Percentiles rank a stretch among this genome's conserved stretches.
Evolutionary conservation across 2,113 vertebrate genomes (phyloP).

Genomic region (Centropus bengalensis): DNA sequence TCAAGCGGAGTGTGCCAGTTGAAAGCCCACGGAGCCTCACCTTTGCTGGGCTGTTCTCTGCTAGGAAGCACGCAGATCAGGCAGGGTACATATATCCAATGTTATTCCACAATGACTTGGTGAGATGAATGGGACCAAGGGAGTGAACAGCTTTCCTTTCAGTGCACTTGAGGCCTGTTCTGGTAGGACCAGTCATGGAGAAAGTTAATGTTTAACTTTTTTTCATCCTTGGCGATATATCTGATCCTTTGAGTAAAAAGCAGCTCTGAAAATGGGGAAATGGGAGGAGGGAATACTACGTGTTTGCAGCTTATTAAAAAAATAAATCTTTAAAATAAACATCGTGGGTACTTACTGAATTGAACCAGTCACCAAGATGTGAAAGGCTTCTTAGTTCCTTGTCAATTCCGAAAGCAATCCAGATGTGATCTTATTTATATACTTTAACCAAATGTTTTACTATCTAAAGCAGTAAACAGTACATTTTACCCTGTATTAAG

Average conservation of each 20-base stretch:
- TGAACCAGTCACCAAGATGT: not conserved
- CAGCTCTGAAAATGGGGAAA: not conserved
- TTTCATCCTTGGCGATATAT: not conserved
- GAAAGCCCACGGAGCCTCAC: not conserved
- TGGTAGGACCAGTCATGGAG: not conserved
- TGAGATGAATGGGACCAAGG: not conserved
- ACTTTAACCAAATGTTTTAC: not conserved
- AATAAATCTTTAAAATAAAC: not conserved
- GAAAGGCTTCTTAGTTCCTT: not conserved
- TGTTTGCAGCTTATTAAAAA: not conserved
- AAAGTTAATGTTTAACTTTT: not conserved
- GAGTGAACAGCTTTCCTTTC: not conserved
- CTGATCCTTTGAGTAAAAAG: not conserved
- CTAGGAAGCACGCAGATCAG: fast-evolving
- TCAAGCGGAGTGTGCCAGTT: not conserved
- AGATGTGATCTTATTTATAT: not conserved
- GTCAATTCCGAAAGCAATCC: not conserved
- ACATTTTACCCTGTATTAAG: not conserved
- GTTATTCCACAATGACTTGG: not conserved
- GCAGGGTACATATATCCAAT: too few relatives aligned
- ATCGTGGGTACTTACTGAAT: not conserved
- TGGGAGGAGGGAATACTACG: not conserved
- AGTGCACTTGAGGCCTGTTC: not conserved
- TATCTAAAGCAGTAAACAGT: not conserved
- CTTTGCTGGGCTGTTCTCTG: not conserved